Evolutionary conservation across 2,797 vertebrate species (phyloP).

Genomic region (Limnodromus scolopaceus): DNA sequence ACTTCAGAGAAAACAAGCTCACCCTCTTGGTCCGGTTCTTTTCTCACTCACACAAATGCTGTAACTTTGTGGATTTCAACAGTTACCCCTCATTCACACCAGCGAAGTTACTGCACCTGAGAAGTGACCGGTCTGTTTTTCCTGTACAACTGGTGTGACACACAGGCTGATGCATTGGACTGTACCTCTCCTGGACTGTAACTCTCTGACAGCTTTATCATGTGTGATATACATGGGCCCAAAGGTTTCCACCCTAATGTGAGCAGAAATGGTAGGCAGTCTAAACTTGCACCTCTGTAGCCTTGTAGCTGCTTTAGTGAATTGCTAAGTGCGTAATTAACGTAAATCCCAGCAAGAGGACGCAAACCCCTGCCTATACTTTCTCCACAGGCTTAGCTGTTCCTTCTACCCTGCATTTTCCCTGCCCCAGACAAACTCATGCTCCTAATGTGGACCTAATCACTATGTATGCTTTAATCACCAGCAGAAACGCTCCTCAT

Average conservation of each 20-base stretch:
- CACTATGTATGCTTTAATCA: neutral
- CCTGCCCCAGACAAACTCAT: rapidly evolving
- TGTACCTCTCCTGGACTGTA: neutral
- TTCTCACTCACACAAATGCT: neutral
- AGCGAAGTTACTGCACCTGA: neutral
- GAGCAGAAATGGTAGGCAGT: neutral
- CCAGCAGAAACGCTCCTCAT: neutral
- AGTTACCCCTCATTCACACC: neutral
- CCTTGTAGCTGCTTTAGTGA: neutral
- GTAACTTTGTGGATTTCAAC: neutral
- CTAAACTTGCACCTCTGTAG: neutral
- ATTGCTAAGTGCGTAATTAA: neutral
- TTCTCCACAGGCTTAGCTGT: neutral
- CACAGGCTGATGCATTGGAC: neutral
- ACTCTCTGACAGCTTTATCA: neutral
- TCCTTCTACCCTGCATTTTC: neutral
- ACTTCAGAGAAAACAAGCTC: neutral
- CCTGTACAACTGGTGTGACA: neutral
- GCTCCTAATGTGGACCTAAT: neutral
- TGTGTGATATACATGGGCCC: neutral
- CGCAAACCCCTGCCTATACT: neutral
- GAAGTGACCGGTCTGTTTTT: neutral
- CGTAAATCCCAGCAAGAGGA: neutral
- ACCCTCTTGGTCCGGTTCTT: neutral
- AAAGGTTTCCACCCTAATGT: neutral